Evolutionary conservation across 1,140 invertebrate species (phyloP).

Genomic region (Rhynchophorus ferrugineus): DNA sequence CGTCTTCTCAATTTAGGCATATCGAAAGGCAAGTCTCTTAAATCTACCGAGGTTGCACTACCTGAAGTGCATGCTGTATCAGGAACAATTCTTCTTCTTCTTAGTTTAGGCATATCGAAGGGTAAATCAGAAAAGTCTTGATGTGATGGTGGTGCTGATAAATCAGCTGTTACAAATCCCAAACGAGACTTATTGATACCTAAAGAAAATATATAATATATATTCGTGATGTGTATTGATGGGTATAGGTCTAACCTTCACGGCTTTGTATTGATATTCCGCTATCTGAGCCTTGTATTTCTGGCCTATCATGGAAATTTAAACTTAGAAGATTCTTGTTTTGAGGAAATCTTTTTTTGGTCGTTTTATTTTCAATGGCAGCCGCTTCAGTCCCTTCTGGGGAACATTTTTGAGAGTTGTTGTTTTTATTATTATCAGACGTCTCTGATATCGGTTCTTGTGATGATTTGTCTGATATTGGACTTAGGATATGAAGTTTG

Average conservation of each 20-base stretch:
- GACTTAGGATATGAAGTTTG: conserved; percentile 77
- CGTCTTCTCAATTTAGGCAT: conserved; percentile 78
- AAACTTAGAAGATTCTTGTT: conserved; percentile 71
- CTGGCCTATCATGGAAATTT: conserved; percentile 54
- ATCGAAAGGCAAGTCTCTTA: conserved; percentile 75
- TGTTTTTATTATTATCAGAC: conserved; percentile 69
- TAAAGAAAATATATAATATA: conserved; percentile 2
- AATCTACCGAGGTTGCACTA: conserved; percentile 64
- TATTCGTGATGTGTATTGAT: no score
- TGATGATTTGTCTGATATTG: conserved; percentile 84
- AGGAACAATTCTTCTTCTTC: conserved; percentile 57
- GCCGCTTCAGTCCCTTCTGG: conserved; percentile 48
- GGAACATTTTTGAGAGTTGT: conserved; percentile 64
- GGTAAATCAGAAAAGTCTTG: conserved; percentile 66
- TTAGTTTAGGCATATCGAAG: conserved; percentile 84
- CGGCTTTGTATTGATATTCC: conserved; percentile 77
- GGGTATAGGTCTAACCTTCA: conserved; percentile 42
- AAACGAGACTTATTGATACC: conserved; percentile 54
- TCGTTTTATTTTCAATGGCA: conserved; percentile 41
- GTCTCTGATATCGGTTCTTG: conserved; percentile 74
- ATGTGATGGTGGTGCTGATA: conserved; percentile 35
- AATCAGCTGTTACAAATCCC: conserved; percentile 38
- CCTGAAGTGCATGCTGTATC: conserved; percentile 59
- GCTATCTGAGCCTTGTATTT: conserved; percentile 76
- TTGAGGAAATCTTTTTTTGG: conserved; percentile 57